phyloP scores from a whole-genome alignment of 2,888 invertebrate genomes.

The Timandra comae region DNA sequence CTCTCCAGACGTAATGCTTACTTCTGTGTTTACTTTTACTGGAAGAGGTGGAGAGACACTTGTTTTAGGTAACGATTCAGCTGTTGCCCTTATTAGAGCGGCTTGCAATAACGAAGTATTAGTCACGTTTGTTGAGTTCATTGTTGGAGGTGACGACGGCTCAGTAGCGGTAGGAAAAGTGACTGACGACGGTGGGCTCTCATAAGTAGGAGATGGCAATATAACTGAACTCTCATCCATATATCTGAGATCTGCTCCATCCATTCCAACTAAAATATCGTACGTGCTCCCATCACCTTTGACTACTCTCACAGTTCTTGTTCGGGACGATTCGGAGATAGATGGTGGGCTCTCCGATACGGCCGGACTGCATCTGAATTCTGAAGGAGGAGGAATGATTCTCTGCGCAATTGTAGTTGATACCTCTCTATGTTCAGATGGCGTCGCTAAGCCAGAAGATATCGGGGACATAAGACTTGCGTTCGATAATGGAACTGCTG shows the following conservation, averaged over 20 bases:
- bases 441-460: constrained; percentile 62
- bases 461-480: constrained; percentile 54
- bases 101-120: constrained; percentile 84
- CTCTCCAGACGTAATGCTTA: constrained; percentile 79
- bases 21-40: constrained; percentile 83
- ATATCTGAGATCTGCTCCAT: constrained; percentile 90
- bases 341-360: constrained; percentile 80
- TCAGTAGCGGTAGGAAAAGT: constrained; percentile 78
- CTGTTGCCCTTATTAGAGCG: constrained; percentile 82
- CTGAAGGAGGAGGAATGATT: constrained; percentile 84
- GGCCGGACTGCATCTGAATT: constrained; percentile 82
- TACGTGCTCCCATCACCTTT: constrained; percentile 80
- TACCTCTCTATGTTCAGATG: constrained; percentile 62
- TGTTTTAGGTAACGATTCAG: constrained; percentile 70
- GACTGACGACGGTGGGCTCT: constrained; percentile 84
- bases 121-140: constrained; percentile 63
- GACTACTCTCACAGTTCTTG: constrained; percentile 73
- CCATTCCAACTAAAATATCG: constrained; percentile 86
- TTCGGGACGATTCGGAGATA: constrained; percentile 71
- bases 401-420: constrained; percentile 78
- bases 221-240: constrained; percentile 95
- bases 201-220: constrained; percentile 86
- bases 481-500: constrained; percentile 47
- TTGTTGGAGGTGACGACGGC: constrained; percentile 77
- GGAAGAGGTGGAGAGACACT: constrained; percentile 56